These are phyloP conservation scores for Nomada ruficornis DNA, from an alignment of 2,888 invertebrate species.

Conservation along the genomic window DNA sequence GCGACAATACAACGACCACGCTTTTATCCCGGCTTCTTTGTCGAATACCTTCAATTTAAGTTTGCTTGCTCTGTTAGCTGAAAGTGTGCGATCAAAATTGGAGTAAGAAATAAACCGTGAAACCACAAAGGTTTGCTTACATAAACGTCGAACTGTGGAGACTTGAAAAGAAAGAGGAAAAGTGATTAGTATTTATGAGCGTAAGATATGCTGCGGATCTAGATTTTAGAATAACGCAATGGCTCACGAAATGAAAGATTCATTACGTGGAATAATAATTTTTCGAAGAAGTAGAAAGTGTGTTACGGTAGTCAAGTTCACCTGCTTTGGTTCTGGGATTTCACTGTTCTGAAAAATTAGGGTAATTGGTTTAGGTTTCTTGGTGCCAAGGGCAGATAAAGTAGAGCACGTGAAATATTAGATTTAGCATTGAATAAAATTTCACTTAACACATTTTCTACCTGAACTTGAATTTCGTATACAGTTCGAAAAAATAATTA, in stretches of 20 bases:
- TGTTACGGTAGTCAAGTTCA: background rate
- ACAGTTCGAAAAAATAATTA: too few species aligned
- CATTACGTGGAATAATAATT: background rate
- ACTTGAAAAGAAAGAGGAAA: background rate
- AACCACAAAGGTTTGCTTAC: background rate
- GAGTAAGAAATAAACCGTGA: background rate
- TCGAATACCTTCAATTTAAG: background rate
- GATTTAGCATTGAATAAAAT: too few species aligned
- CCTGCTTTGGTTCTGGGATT: background rate
- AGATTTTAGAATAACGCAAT: background rate
- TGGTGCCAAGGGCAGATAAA: too few species aligned
- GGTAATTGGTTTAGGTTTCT: background rate
- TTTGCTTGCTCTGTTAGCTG: background rate
- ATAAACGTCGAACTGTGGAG: background rate
- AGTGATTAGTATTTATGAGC: too few species aligned
- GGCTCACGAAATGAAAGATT: background rate
- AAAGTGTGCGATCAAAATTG: background rate
- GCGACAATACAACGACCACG: background rate
- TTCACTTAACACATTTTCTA: too few species aligned
- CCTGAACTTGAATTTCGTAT: too few species aligned
- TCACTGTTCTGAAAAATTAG: background rate
- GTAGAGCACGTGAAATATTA: too few species aligned
- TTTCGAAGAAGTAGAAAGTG: background rate
- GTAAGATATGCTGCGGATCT: too few species aligned
- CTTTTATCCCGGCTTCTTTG: background rate